Evolutionary conservation across 2,113 vertebrate species (phyloP), one percentile per base, ranked within the genome.

Genomic region (Micromys minutus): DNA sequence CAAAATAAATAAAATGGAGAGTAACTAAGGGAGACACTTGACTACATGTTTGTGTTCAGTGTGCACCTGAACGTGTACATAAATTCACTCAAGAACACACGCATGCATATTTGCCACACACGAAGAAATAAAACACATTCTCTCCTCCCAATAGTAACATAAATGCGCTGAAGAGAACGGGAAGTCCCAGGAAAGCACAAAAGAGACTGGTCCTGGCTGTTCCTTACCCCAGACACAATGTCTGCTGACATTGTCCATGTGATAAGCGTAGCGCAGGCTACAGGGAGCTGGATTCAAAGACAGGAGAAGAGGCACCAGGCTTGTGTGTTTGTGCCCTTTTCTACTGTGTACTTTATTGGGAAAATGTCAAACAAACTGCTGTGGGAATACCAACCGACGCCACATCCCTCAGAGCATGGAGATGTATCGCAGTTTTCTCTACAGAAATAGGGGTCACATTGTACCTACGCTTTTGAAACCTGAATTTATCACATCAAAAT

Each of bases 401-500:
- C 36, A 77, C 16, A n/a, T 24, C 93, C 77, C 65, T 69, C 65
- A 80, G 5, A 74, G 36, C 21, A 9, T 4, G 17, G 7, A 90
- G 59, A 88, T 45, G 16, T 11, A 76, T 39, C n/a, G 5, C 79
- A 81, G 86, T 83, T 81, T 65, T 79, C 47, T 77, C 47, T 36
- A 59, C 19, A 83, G 74, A 93, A 93, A 93, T 12, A 85, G 36
- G 19, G 81, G 34, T 91, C 59, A 29, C 65, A n/a, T 59, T 79
- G 47, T 89, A 86, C 57, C 89, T 89, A 45, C 0, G 8, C 67
- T 77, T 83, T 91, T 91, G 55, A 97, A 94, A 77, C 55, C 59
- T 91, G 63, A 91, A 61, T 94, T 95, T 86, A 94, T 95, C 74
- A 74, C 59, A 45, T 89, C 4, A 13, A 79, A 76, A 83, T 89